These are phyloP conservation scores for Dendrocincla fuliginosa DNA, from an alignment of 2,797 vertebrate species.

Conservation along the genomic window DNA sequence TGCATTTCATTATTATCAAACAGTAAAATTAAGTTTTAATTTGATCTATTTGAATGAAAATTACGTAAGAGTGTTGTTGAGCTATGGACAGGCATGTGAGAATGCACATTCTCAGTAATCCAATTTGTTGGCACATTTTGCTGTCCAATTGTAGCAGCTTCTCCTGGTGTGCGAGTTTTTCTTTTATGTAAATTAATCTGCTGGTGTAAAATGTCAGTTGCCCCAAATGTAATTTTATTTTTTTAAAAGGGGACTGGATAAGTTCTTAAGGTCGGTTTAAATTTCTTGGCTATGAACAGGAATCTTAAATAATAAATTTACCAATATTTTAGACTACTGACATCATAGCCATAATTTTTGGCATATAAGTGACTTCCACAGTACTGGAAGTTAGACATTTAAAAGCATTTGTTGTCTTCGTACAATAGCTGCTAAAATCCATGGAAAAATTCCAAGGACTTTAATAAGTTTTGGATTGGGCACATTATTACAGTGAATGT, in stretches of 20 bases:
- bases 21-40: neutral
- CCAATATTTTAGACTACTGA: neutral
- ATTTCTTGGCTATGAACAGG: neutral
- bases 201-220: neutral
- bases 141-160: neutral
- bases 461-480: conserved; percentile 5
- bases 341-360: neutral
- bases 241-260: neutral
- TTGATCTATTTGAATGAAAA: neutral
- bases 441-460: conserved; percentile 13
- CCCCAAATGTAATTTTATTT: neutral
- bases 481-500: neutral
- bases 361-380: neutral
- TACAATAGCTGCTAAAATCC: conserved; percentile 1
- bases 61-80: neutral
- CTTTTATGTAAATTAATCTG: neutral
- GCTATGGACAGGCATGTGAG: neutral
- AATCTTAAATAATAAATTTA: neutral
- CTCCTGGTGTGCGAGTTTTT: neutral
- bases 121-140: neutral
- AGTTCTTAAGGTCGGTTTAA: neutral
- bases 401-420: conserved; percentile 16
- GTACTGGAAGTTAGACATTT: neutral
- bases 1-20: neutral
- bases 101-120: neutral